Evolutionary conservation across 2,113 vertebrate genomes (phyloP), one percentile per base, ranked within the genome.

Genomic region (Gymnobelideus leadbeateri): DNA sequence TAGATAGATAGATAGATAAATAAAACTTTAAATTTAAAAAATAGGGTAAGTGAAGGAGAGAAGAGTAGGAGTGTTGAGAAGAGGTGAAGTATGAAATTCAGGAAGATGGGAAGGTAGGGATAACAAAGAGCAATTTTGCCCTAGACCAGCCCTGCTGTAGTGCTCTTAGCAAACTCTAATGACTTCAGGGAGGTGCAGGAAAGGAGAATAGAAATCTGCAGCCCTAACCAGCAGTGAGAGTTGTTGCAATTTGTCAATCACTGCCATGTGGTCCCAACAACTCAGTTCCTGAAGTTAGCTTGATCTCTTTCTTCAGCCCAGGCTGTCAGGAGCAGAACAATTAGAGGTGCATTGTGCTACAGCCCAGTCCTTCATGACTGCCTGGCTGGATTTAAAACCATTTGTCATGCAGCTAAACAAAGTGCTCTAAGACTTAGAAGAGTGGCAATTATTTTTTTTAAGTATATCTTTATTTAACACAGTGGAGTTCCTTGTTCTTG

Each of bases 371-470:
- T 54, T 8, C 11, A 37, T 0, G 46, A 92, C 89, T 68, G 92
- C 91, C 89, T 93, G 92, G 31, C 55, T 47, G 91, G 2, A 57
- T 93, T 89, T 52, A 25, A 61, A 92, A 46, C 31, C 84, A 11
- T 95, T 97, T 97, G 95, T 98, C 92, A 93, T 89, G 90, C 89
- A 93, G 93, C 61, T 89, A 0, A 96, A 93, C 93, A 94, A 91
- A 50, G 89, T 7, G 31, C 94, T 93, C 26, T 2, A 37, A 95
- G 95, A 57, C 93, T 89, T 23, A 25, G 57, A 37, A 24, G 57
- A 94, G 93, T 96, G 93, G 92, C 93, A 96, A 92, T 95, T 93
- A 95, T 94, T 91, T 93, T 93, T 95, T 23, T 12, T 89, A 49
- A 90, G 96, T 91, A 16, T 23, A 0, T 91, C 91, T 96, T 92